Percentiles rank a stretch among this genome's conserved stretches.
Conservation (phyloP, 30 jellyfish, hydroid and myxozoan genomes). For the Sanderia malayensis region DNA sequence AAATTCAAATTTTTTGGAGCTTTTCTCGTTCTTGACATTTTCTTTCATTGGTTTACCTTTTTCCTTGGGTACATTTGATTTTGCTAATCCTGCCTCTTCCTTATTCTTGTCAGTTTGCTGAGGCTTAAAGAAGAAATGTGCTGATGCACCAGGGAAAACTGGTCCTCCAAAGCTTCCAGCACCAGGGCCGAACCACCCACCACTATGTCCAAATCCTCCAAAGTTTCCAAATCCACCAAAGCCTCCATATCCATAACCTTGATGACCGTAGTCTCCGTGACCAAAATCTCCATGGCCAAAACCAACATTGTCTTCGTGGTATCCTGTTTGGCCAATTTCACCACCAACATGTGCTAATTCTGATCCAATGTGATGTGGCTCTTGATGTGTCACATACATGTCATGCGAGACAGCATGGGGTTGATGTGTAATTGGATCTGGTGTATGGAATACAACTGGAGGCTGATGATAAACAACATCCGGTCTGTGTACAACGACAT, state of each 20-base stretch:
- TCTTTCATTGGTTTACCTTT: conserved; percentile 28
- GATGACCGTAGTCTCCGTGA: conserved; percentile 41
- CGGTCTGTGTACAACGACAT: conserved; percentile 81
- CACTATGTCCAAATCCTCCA: conserved; percentile 50
- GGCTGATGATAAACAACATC: conserved; percentile 74
- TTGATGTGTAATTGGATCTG: conserved; percentile 72
- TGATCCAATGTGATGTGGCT: conserved; percentile 73
- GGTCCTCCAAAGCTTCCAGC: conserved; percentile 62
- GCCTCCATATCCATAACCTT: conserved; percentile 56
- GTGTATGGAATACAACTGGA: conserved; percentile 85
- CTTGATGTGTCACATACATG: conserved; percentile 74
- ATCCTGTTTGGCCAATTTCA: conserved; percentile 38
- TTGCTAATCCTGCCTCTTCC: conserved; percentile 32
- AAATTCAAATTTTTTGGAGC: conserved; percentile 71
- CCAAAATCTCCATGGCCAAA: conserved; percentile 40
- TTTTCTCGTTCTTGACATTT: conserved; percentile 57
- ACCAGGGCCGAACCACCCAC: conserved; percentile 70
- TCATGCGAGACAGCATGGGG: conserved; percentile 84
- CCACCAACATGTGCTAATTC: conserved; percentile 63
- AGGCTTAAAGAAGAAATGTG: conserved; percentile 53
- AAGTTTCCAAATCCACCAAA: conserved; percentile 38
- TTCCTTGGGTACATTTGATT: conserved; percentile 42
- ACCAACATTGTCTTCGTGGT: conserved; percentile 6
- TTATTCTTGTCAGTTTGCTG: conserved; percentile 10
- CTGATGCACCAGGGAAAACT: conserved; percentile 57